Evolutionary conservation across 2,113 vertebrate species (phyloP).

Genomic region (Alethe castanea): DNA sequence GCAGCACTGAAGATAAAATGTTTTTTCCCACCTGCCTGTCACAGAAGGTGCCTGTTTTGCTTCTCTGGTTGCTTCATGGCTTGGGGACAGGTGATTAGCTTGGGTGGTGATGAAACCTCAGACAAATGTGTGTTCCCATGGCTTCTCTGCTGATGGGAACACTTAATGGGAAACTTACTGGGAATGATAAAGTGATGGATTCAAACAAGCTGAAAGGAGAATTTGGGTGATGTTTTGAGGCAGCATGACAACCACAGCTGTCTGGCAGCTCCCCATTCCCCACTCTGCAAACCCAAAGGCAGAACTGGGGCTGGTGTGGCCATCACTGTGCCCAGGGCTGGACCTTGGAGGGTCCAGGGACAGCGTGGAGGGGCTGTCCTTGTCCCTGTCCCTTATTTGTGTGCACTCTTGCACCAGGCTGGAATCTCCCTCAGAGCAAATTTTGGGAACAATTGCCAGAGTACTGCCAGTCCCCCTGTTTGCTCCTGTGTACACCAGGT

Average conservation of each 20-base stretch:
- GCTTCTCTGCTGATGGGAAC: not conserved
- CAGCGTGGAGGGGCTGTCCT: accelerated
- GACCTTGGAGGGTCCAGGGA: too few species aligned
- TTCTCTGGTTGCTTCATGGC: not conserved
- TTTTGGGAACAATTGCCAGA: not conserved
- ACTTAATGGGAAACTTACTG: not conserved
- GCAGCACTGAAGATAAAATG: not conserved
- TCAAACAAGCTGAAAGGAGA: not conserved
- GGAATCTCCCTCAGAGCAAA: not conserved
- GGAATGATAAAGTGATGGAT: not conserved
- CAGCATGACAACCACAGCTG: not conserved
- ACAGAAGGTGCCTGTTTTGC: not conserved
- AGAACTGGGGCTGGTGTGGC: not conserved
- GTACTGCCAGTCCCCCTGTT: not conserved
- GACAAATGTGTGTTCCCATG: not conserved
- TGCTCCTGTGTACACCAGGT: not conserved
- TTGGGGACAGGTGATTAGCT: not conserved
- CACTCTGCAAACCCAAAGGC: not conserved
- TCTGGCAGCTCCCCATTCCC: not conserved
- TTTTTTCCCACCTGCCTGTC: not conserved
- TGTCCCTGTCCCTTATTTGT: too few species aligned
- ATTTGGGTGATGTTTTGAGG: not conserved
- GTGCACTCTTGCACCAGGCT: not conserved
- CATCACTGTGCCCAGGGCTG: not conserved
- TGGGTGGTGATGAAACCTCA: not conserved